Percentiles rank a stretch among this genome's conserved stretches.
Conservation (phyloP, 37 sponge, comb jelly and placozoan genomes). For the Halichondria panicea region DNA sequence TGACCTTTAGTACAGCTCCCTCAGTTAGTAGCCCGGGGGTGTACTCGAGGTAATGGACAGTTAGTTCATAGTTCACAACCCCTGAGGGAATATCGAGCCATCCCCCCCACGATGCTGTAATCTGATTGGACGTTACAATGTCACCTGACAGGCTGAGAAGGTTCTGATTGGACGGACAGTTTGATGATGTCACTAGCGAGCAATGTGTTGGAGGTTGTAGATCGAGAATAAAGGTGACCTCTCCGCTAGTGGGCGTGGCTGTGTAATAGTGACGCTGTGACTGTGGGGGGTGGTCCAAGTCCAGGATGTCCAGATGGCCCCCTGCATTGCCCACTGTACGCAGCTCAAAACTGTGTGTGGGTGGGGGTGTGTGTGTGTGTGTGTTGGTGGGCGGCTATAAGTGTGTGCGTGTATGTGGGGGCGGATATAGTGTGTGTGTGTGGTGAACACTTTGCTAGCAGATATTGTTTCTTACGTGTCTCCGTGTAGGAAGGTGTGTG, state of each 20-base stretch:
- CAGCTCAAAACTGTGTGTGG: slow-evolving; percentile 22
- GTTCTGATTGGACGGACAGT: slow-evolving; percentile 15
- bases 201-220: slow-evolving; percentile 66
- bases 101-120: slow-evolving; percentile 68
- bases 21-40: slow-evolving; percentile 8
- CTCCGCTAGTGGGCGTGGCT: slow-evolving; percentile 27
- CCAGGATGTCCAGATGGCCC: slow-evolving; percentile 62
- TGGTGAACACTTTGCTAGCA: no score
- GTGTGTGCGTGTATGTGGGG: neutral
- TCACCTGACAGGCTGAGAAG: slow-evolving; percentile 1
- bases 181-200: slow-evolving; percentile 11
- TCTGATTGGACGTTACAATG: neutral
- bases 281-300: slow-evolving; percentile 51
- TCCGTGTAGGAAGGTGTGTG: slow-evolving; percentile 75
- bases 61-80: slow-evolving; percentile 32
- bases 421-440: neutral
- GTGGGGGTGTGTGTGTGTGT: neutral
- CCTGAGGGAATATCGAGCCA: slow-evolving; percentile 65
- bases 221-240: slow-evolving; percentile 51
- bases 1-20: neutral
- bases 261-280: slow-evolving; percentile 56
- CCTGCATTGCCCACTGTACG: slow-evolving; percentile 30
- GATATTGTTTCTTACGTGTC: slow-evolving; percentile 51
- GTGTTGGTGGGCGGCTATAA: neutral
- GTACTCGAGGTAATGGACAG: slow-evolving; percentile 27